Evolutionary conservation across 1,140 invertebrate genomes (phyloP).

Genomic region (Grapholita molesta): DNA sequence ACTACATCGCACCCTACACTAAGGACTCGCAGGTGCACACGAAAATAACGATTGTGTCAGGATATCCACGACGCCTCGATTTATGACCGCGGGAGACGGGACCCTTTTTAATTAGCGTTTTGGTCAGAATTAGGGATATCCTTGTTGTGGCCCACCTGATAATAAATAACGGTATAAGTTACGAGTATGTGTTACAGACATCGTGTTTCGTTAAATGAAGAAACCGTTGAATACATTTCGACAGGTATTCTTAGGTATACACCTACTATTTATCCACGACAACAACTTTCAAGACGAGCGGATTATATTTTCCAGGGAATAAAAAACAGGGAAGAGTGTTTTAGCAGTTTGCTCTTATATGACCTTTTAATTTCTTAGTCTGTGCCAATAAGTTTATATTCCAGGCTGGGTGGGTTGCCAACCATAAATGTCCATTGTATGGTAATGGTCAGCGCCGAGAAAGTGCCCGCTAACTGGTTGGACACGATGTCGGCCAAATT

Average conservation of each 20-base stretch:
- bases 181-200: not conserved
- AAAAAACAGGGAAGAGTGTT: not conserved
- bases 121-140: conserved; percentile 10
- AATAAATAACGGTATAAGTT: not conserved
- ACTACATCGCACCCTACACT: conserved; percentile 19
- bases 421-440: conserved; percentile 56
- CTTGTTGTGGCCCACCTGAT: conserved; percentile 3
- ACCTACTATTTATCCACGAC: not conserved
- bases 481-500: conserved; percentile 53
- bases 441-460: conserved; percentile 53
- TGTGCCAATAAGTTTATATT: not conserved
- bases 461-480: conserved; percentile 57
- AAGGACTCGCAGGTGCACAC: conserved; percentile 20
- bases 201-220: not conserved
- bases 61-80: conserved; percentile 1
- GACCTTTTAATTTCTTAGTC: not conserved
- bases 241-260: no score
- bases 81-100: conserved; percentile 5
- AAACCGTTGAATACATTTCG: no score
- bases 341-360: not conserved
- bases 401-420: conserved; percentile 22
- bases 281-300: not conserved
- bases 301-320: not conserved
- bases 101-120: conserved; percentile 17
- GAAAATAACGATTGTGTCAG: not conserved